phyloP scores from a whole-genome alignment of 2,797 vertebrate genomes.

The Typhlichthys subterraneus region DNA sequence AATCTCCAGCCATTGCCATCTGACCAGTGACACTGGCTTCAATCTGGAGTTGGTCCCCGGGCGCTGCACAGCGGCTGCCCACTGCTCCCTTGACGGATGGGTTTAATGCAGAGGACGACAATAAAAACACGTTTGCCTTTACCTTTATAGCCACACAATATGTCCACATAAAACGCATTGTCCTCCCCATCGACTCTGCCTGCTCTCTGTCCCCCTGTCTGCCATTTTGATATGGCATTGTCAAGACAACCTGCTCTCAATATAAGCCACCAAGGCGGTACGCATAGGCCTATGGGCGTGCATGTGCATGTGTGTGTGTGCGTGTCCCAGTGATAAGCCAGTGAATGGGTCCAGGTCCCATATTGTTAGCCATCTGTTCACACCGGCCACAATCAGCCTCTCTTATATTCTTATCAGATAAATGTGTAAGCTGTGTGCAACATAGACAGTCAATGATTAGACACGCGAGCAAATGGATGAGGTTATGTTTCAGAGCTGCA shows the following conservation, averaged over 20 bases:
- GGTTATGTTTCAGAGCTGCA: not conserved
- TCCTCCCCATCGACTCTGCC: not conserved
- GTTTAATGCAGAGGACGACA: too few species aligned
- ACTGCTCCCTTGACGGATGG: too few species aligned
- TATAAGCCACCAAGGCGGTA: conserved; percentile 25
- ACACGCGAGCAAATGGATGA: too few species aligned
- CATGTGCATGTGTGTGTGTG: not conserved
- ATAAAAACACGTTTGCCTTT: too few species aligned
- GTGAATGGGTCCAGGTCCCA: conserved; percentile 67
- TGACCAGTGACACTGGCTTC: too few species aligned
- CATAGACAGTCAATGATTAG: conserved; percentile 5
- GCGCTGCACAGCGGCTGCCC: too few species aligned
- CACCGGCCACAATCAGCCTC: conserved; percentile 20
- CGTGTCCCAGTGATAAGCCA: conserved; percentile 57
- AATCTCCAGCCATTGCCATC: too few species aligned
- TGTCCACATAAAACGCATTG: not conserved
- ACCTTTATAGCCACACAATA: not conserved
- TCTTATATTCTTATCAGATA: conserved; percentile 26
- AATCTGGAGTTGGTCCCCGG: too few species aligned
- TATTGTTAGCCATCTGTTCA: conserved; percentile 77
- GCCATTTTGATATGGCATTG: not conserved
- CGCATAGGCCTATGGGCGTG: conserved; percentile 22
- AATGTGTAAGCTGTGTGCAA: not conserved
- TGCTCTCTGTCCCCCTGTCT: not conserved
- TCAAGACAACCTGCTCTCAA: conserved; percentile 10